Conservation (phyloP, 2,113 vertebrate genomes). For the Erythrocercus mccallii region DNA sequence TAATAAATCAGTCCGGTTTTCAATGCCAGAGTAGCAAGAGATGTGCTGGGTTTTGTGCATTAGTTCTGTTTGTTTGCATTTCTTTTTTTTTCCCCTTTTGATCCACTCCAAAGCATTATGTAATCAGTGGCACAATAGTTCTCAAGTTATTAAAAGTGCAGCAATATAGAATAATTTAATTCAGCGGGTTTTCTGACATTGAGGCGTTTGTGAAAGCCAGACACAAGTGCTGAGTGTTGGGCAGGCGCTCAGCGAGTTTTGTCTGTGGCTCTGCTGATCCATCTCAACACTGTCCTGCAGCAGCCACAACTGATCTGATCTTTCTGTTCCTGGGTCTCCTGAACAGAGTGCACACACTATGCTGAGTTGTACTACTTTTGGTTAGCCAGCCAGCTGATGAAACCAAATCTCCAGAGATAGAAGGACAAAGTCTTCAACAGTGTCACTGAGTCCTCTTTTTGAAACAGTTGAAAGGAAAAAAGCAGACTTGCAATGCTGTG, state of each 20-base stretch:
- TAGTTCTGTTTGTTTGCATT: not conserved
- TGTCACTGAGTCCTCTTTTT: not conserved
- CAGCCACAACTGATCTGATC: not conserved
- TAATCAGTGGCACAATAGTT: not conserved
- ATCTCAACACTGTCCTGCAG: not conserved
- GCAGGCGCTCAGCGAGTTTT: not conserved
- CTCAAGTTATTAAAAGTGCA: not conserved
- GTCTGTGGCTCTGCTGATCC: not conserved
- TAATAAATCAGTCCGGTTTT: constrained; percentile 33
- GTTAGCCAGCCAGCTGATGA: not conserved
- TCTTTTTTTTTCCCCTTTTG: not conserved
- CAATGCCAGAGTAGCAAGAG: not conserved
- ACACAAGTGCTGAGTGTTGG: not conserved
- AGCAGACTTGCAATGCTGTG: not conserved
- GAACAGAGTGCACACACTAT: not conserved
- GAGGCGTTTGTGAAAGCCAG: not conserved
- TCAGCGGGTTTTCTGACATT: not conserved
- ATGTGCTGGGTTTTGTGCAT: not conserved
- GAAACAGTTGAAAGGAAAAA: not conserved
- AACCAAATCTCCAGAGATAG: not conserved
- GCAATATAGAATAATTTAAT: not conserved
- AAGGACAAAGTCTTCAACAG: not conserved
- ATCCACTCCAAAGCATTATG: not conserved
- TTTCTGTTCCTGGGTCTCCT: not conserved
- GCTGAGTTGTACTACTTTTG: not conserved